Conservation (phyloP, 2,797 vertebrate genomes). For the Chaenodraco wilsoni region DNA sequence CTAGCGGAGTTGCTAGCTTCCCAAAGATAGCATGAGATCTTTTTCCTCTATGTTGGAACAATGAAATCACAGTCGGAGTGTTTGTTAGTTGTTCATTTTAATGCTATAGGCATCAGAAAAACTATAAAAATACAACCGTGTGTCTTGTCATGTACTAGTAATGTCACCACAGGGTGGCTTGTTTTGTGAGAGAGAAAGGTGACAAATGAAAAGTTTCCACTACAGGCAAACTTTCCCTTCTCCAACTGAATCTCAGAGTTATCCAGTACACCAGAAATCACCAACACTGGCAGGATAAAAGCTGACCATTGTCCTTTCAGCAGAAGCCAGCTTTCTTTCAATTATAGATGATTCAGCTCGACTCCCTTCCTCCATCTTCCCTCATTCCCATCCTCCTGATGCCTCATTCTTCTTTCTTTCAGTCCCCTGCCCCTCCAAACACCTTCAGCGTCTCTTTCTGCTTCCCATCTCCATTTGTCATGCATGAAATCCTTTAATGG, state of each 20-base stretch:
- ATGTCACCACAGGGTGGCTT: slow-evolving; percentile 1
- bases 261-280: slow-evolving; percentile 41
- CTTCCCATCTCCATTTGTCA: slow-evolving; percentile 65
- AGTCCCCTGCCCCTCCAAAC: slow-evolving; percentile 27
- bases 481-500: slow-evolving; percentile 74
- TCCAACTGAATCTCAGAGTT: slow-evolving; percentile 11
- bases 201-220: slow-evolving; percentile 24
- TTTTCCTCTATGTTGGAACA: slow-evolving; percentile 7
- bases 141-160: neutral
- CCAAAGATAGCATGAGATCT: slow-evolving; percentile 1
- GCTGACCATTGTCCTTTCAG: slow-evolving; percentile 54
- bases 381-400: slow-evolving; percentile 23
- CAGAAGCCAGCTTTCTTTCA: slow-evolving; percentile 61
- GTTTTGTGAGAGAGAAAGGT: slow-evolving; percentile 2
- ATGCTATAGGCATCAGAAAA: slow-evolving; percentile 23
- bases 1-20: slow-evolving; percentile 5
- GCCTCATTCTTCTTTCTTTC: slow-evolving; percentile 53
- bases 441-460: slow-evolving; percentile 25
- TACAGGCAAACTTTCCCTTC: slow-evolving; percentile 17
- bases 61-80: neutral
- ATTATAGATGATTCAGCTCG: slow-evolving; percentile 70
- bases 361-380: slow-evolving; percentile 3
- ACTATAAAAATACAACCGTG: slow-evolving; percentile 15
- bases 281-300: slow-evolving; percentile 36
- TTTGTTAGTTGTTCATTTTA: neutral